These are phyloP conservation scores for Araneus ventricosus DNA, from an alignment of 1,140 invertebrate species.

Conservation along the genomic window DNA sequence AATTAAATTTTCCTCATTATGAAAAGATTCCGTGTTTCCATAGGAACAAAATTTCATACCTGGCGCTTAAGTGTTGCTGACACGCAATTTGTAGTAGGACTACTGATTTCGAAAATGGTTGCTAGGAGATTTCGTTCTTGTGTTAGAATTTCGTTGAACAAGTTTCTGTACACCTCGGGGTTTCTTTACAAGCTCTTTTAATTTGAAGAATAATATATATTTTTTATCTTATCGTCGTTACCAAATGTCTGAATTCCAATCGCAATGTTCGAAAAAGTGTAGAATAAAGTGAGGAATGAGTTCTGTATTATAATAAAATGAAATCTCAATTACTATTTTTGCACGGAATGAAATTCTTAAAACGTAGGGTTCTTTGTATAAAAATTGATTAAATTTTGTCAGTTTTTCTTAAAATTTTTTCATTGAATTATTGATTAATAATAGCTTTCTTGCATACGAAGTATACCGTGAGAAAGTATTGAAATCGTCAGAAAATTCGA, in stretches of 20 bases:
- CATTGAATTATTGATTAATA: no score
- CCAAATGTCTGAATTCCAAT: background rate
- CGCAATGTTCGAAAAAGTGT: background rate
- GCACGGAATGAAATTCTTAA: no score
- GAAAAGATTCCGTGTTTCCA: constrained; percentile 8
- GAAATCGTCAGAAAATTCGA: no score
- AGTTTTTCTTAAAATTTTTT: no score
- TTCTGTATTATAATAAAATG: no score
- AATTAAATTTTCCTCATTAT: constrained; percentile 15
- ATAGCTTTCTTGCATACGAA: no score
- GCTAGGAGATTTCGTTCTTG: background rate
- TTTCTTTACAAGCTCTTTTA: background rate
- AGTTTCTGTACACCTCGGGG: background rate
- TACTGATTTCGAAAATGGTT: background rate
- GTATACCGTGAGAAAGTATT: no score
- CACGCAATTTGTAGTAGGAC: background rate
- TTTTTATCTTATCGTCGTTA: background rate
- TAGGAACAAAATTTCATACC: constrained; percentile 1
- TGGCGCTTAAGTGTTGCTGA: background rate
- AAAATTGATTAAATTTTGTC: no score
- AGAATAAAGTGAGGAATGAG: no score
- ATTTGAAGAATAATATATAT: background rate
- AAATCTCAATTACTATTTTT: no score
- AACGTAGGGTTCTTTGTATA: no score
- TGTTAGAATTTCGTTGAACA: background rate